Evolutionary conservation across 2,113 vertebrate genomes (phyloP), one percentile per base, ranked within the genome.

Genomic region (Rhegmatorhina hoffmannsi): DNA sequence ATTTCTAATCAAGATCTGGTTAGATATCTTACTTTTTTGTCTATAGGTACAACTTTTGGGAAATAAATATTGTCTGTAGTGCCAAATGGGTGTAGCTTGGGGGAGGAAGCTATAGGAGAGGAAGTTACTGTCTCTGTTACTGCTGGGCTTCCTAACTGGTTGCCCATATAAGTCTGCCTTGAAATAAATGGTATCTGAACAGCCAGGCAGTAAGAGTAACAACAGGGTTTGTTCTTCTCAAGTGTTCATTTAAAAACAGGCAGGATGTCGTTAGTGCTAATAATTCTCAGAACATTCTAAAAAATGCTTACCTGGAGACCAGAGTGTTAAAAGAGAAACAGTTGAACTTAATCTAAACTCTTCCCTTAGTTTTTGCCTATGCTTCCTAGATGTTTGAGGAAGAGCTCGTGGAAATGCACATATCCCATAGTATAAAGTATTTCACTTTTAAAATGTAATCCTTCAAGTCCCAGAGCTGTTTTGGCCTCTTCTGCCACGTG

Each of bases 181-280:
- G 73, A 76, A 86, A 79, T 90, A 84, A 87, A 89, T 75, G 21
- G 36, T 90, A 69, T 90, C 69, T 78, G 38, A 93, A 72, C 34
- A 94, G 64, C 28, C 46, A 89, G 59, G 33, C 62, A 64, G 6
- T 47, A 89, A 67, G 34, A 90, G 46, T 47, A 94, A 66, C 52
- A 89, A 23, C 18, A 89, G 2, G 4, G 11, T 60, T 90, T 60
- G 18, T 63, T 89, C 40, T 76, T 67, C 52, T 83, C 20, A 81
- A 47, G 19, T 68, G 12, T 78, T 88, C 12, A 19, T 89, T 90
- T 85, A 9, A 93, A 94, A 95, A 72, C 25, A 84, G 18, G 7
- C 28, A 5, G 36, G n/a, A 79, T 91, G 29, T 46, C 29, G 89
- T 89, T 52, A 88, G 34, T 90, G 53, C 52, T 91, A 25, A n/a